phyloP scores from a whole-genome alignment of 2,888 invertebrate genomes.

The Phaedon cochleariae region DNA sequence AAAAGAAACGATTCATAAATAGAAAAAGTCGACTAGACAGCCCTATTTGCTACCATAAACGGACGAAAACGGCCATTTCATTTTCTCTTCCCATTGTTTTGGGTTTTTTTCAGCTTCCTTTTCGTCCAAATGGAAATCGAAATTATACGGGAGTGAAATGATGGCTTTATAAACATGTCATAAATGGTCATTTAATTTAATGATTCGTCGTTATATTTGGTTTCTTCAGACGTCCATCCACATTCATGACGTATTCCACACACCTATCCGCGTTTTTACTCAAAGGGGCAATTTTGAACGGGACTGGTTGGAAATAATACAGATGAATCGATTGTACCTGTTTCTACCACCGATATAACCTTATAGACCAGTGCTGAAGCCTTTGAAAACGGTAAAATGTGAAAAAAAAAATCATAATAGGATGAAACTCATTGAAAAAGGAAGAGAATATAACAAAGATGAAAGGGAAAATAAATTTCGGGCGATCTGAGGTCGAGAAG shows the following conservation, averaged over 20 bases:
- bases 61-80: constrained; percentile 46
- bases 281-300: too few species aligned
- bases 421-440: too few species aligned
- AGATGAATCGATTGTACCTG: too few species aligned
- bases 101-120: constrained; percentile 39
- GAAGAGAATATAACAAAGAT: too few species aligned
- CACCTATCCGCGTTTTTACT: too few species aligned
- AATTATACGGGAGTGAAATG: constrained; percentile 35
- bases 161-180: constrained; percentile 39
- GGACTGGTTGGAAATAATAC: too few species aligned
- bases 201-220: constrained; percentile 29
- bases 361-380: too few species aligned
- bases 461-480: too few species aligned
- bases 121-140: constrained; percentile 36
- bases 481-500: too few species aligned
- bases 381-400: too few species aligned
- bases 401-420: too few species aligned
- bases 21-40: constrained; percentile 52
- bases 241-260: not conserved
- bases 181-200: constrained; percentile 32
- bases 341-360: too few species aligned
- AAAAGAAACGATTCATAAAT: constrained; percentile 52
- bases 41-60: constrained; percentile 49
- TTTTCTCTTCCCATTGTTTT: constrained; percentile 48
- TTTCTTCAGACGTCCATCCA: not conserved